These are phyloP conservation scores for Mesoclemmys tuberculata DNA, from an alignment of 2,113 vertebrate species.

Conservation along the genomic window DNA sequence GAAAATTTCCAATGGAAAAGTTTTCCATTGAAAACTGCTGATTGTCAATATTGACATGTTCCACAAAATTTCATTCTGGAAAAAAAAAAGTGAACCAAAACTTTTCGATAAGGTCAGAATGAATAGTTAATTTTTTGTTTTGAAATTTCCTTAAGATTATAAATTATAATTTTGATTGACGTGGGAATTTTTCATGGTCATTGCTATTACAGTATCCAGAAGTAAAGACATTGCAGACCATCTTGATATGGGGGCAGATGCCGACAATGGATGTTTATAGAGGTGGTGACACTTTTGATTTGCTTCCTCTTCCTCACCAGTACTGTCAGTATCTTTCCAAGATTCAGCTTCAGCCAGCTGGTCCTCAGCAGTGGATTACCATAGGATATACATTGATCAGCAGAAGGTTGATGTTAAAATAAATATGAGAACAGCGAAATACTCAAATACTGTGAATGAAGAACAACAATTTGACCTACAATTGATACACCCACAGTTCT, in stretches of 20 bases:
- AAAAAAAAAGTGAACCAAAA: neutral
- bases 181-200: neutral
- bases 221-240: neutral
- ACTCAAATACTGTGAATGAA: accelerated
- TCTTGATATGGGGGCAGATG: neutral
- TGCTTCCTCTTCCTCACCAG: neutral
- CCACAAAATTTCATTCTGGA: too few species aligned
- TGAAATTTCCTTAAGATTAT: neutral
- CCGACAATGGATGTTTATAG: neutral
- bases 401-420: neutral
- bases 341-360: neutral
- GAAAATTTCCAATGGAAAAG: neutral
- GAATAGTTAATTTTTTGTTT: neutral
- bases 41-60: too few species aligned
- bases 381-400: neutral
- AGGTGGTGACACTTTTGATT: neutral
- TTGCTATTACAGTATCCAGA: neutral
- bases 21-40: neutral
- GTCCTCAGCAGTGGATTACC: neutral
- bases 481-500: accelerated
- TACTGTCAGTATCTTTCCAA: neutral
- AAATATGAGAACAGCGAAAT: neutral
- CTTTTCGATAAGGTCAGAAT: neutral
- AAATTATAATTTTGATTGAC: neutral
- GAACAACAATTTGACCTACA: neutral